A percentile compares a stretch with the other conserved stretches of the same genome.
phyloP scores from a whole-genome alignment of 2,797 vertebrate genomes.

The Sebastes umbrosus region DNA sequence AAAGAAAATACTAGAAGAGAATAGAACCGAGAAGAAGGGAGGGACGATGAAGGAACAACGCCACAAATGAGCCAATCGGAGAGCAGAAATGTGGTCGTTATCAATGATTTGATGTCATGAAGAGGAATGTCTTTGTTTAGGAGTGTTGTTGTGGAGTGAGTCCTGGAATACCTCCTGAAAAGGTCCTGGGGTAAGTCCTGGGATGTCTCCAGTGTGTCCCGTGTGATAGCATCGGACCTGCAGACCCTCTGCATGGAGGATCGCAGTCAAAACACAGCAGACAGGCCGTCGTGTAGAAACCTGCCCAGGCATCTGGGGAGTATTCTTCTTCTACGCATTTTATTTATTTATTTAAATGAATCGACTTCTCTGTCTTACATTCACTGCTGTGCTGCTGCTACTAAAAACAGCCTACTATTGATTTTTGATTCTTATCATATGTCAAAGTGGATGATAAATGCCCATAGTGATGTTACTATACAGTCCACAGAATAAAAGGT shows the following conservation, averaged over 20 bases:
- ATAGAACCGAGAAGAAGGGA: not conserved
- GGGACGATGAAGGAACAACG: not conserved
- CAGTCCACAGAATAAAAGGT: no score
- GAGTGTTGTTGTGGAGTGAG: not conserved
- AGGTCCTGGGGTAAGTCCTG: not conserved
- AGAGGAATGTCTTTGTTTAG: not conserved
- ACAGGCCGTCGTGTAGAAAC: slow-evolving; percentile 33
- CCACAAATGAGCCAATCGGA: not conserved
- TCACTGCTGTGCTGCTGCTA: no score
- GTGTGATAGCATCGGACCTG: slow-evolving; percentile 60
- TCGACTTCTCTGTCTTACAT: no score
- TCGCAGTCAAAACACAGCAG: slow-evolving; percentile 65
- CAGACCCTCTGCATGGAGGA: slow-evolving; percentile 50
- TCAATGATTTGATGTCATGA: not conserved
- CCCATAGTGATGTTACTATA: no score
- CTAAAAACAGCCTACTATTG: no score
- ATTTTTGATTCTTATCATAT: no score
- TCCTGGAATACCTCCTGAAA: not conserved
- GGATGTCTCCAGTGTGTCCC: slow-evolving; percentile 11
- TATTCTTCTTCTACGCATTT: not conserved
- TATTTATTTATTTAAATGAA: not conserved
- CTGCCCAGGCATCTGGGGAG: slow-evolving; percentile 55
- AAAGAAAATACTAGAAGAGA: not conserved
- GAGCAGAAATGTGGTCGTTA: not conserved
- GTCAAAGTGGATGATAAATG: no score